Evolutionary conservation across 2,113 vertebrate genomes (phyloP).

Genomic region (Trochalopteron elliotii): DNA sequence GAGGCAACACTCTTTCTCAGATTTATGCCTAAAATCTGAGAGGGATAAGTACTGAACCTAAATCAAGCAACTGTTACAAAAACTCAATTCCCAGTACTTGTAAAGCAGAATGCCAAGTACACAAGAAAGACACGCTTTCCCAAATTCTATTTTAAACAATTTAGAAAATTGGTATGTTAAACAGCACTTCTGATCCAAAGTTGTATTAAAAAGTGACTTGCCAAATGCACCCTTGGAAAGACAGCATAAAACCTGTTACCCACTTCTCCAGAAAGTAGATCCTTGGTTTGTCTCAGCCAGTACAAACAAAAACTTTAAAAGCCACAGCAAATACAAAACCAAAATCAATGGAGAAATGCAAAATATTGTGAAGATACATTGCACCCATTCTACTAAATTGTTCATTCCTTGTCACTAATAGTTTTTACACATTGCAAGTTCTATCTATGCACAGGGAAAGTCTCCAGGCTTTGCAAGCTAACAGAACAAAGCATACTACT

Average conservation of each 20-base stretch:
- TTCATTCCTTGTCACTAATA: neutral
- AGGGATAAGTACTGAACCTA: neutral
- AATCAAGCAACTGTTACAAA: neutral
- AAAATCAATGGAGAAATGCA: neutral
- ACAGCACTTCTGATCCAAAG: neutral
- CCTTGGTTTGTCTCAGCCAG: neutral
- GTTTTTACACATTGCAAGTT: neutral
- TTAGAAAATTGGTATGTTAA: neutral
- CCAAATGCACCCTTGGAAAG: neutral
- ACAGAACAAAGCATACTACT: neutral
- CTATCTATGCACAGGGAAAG: rapidly evolving
- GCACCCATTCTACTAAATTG: neutral
- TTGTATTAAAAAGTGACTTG: neutral
- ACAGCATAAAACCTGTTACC: neutral
- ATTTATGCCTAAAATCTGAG: neutral
- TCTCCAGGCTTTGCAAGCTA: no score
- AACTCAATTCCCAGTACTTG: neutral
- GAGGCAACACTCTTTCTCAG: neutral
- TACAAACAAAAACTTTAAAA: neutral
- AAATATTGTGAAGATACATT: neutral
- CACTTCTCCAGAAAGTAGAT: neutral
- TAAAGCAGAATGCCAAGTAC: neutral
- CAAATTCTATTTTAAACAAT: neutral
- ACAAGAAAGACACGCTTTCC: neutral
- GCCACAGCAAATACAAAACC: neutral